Evolutionary conservation across 2,113 vertebrate genomes (phyloP), one percentile per base, ranked within the genome.

Genomic region (Hystrix brachyura): DNA sequence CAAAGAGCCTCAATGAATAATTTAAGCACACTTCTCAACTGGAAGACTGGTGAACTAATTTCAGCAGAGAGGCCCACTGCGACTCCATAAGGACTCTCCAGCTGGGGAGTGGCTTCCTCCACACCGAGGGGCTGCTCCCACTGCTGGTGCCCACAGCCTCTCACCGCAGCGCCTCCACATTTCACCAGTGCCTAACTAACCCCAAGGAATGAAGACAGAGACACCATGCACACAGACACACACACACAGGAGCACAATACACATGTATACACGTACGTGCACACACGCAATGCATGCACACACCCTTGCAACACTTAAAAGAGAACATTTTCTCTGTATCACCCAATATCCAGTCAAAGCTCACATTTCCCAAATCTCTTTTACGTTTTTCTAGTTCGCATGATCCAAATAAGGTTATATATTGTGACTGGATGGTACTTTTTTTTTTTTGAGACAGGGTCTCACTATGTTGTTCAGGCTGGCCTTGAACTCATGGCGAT

Each of bases 1-100:
- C 62, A 80, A 34, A 84, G 43, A 55, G 71, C 88, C 87, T 90
- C 14, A 32, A 46, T 98, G 97, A 98, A 97, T 97, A 97, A 98
- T 97, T 98, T 94, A 97, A 14, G 32, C 1, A 18, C 0, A 0
- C 2, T 7, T 74, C 91, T 89, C 48, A 23, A 67, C 55, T 87
- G 55, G 12, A 53, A 91, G 19, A 13, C 57, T 14, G 2, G 27
- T 79, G 51, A 78, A 95, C 84, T 62, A 11, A 43, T 38, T 96
- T 72, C 51, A n/a, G 78, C 86, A 27, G 83, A 90, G 51, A 93
- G 95, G 32, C 48, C 84, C 57, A 88, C 46, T 23, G 57, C 1
- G 12, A 57, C 57, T 91, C 60, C 51, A 48, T 23, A 11, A 94
- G 82, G 78, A 29, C 38, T 84, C 48, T 53, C 43, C 0, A 1